Conservation (phyloP, 2,888 invertebrate genomes). For the Heliconius hortense region DNA sequence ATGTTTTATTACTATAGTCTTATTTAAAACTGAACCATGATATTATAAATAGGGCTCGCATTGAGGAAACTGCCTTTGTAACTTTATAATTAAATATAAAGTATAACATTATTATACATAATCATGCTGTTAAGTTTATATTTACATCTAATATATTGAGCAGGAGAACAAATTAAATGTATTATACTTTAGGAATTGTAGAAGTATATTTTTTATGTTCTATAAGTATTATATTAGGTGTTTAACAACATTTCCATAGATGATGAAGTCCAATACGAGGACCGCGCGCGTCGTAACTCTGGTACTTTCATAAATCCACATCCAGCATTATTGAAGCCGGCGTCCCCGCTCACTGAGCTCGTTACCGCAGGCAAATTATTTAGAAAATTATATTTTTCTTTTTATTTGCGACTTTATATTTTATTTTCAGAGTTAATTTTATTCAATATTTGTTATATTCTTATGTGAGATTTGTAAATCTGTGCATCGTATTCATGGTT, state of each 20-base stretch:
- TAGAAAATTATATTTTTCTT: slow-evolving; percentile 11
- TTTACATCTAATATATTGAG: background rate
- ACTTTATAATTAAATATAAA: background rate
- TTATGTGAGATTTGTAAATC: background rate
- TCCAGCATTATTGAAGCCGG: slow-evolving; percentile 68
- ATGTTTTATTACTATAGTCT: background rate
- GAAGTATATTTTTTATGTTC: background rate
- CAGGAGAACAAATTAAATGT: background rate
- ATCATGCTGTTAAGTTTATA: background rate
- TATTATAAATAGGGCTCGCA: background rate
- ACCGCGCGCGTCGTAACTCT: slow-evolving; percentile 68
- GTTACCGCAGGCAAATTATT: slow-evolving; percentile 74
- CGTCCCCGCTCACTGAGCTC: slow-evolving; percentile 73
- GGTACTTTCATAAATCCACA: slow-evolving; percentile 75
- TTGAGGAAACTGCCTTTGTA: background rate
- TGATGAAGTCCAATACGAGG: slow-evolving; percentile 64
- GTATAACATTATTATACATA: background rate
- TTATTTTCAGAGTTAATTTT: slow-evolving; percentile 32
- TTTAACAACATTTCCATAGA: slow-evolving; percentile 42
- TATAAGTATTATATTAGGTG: background rate
- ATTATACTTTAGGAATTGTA: background rate
- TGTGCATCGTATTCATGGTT: background rate
- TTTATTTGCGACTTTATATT: slow-evolving; percentile 35
- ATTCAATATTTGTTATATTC: slow-evolving; percentile 30
- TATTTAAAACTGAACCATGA: background rate